Base-by-base conservation (phyloP, 2,113 vertebrate species). In the Elaphurus davidianus region DNA sequence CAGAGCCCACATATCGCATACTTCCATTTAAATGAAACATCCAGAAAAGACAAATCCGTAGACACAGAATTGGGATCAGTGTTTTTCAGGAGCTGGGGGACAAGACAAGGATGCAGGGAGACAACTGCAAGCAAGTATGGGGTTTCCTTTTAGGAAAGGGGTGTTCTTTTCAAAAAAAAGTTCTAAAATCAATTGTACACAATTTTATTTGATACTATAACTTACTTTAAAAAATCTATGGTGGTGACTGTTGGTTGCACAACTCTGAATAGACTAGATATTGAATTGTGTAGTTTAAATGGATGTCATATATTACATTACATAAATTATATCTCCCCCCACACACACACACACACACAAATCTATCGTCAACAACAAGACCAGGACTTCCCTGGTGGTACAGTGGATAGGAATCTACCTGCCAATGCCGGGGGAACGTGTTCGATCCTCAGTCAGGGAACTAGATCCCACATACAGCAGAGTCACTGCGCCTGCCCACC, bases 1-100 rank as follows among this genome's bases (percentile, higher is more conserved):
- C 27, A 76, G 36, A 11, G 71, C 71, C 33, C 33, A 6, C 14
- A 13, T 0, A 2, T 5, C 5, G 4, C 2, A 9, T 3, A 28
- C 3, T 28, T 54, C 62, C n/a, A 28, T 1, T 16, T 10, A 40
- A 0, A 15, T 0, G 2, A 82, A n/a, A 11, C 7, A 4, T 43
- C 45, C 28, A 11, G 40, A 30, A 91, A 10, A 50, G 25, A 33
- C 50, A 82, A 64, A 21, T 74, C 36, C 54, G 47, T 0, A 76
- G 21, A 45, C 15, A 55, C 60, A 84, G 45, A 91, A 11, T 28
- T 52, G 2, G 17, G 33, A 19, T 17, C 1, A 45, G 0, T 14
- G n/a, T n/a, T 43, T 86, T 33, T 45, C 59, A 47, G 60, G 62
- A 71, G 59, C 17, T 45, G 19, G 28, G n/a, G 17, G 6, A 27